Evolutionary conservation across 1,140 invertebrate genomes (phyloP), one percentile per base, ranked within the genome.

Genomic region (Hypsibius dujardini): DNA sequence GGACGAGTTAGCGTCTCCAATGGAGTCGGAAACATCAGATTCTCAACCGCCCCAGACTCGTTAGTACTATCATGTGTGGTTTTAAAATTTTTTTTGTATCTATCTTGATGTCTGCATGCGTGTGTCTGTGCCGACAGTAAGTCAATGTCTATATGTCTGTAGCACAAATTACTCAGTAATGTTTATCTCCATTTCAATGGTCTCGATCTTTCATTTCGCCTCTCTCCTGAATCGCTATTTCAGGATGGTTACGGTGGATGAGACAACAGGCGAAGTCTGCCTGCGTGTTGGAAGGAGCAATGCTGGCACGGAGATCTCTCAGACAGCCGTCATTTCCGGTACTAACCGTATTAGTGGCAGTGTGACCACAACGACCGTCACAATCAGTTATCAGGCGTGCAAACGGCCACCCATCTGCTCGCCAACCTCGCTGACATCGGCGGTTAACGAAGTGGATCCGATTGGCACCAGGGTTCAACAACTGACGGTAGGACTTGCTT

Each of bases 381-480:
- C 12, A 7, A 45, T 67, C 12, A 15, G 12, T 42, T 12, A 15
- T 12, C 62, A 15, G 62, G 12, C 62, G 7, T 67, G 62, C 42
- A 12, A 45, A 42, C 62, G 62, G 3, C 12, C 62, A 15, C 62
- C 62, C 12, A 42, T 67, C 12, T 67, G 62, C 62, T 45, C 62
- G 12, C 62, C 12, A 67, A 12, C 12, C 12, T 7, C 42, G 3
- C 62, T 67, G 12, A 67, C 62, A 3, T 67, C 62, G 12, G 62
- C 62, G 12, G 42, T 67, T 42, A 67, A 67, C 62, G 62, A 67
- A 42, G 62, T 12, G 3, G 62, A 67, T 42, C 62, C 62, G 12
- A 45, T 67, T 67, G 62, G 62, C 12, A 67, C 62, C 3, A 12
- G 42, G 62, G 62, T 67, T 3, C 62, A 67, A 45, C 62, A 67